Percentiles rank a stretch among this genome's conserved stretches.
Conservation (phyloP, 2,888 invertebrate genomes). For the Cerastis rubricosa region DNA sequence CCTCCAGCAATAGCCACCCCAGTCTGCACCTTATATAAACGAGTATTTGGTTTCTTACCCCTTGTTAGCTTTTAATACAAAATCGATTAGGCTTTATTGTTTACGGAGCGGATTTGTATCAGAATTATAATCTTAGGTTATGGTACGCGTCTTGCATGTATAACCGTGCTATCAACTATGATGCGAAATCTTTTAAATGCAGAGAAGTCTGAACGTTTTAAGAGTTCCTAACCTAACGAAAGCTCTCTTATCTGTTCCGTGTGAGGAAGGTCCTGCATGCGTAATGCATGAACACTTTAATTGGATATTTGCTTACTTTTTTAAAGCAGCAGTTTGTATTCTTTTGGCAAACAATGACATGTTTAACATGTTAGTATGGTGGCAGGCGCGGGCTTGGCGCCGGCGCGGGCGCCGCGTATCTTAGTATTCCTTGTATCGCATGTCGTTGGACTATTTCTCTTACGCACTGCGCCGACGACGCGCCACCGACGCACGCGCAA, state of each 20-base stretch:
- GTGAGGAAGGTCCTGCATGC: conserved; percentile 28
- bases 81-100: conserved; percentile 82
- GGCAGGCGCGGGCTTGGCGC: conserved; percentile 69
- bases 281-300: conserved; percentile 62
- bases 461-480: conserved; percentile 71
- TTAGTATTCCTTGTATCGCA: conserved; percentile 79
- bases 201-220: not conserved
- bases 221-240: conserved; percentile 24
- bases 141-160: conserved; percentile 45
- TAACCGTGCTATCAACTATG: conserved; percentile 37
- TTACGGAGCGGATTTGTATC: conserved; percentile 83
- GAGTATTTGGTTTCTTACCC: conserved; percentile 64
- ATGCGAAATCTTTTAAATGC: conserved; percentile 36
- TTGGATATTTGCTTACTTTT: conserved; percentile 71
- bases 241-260: conserved; percentile 38
- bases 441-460: conserved; percentile 75
- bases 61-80: conserved; percentile 59
- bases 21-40: conserved; percentile 66
- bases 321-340: conserved; percentile 67
- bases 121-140: conserved; percentile 78
- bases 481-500: conserved; percentile 82
- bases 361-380: conserved; percentile 78
- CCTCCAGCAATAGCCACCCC: conserved; percentile 34
- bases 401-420: conserved; percentile 79
- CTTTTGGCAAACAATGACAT: conserved; percentile 78